Conservation (phyloP, 37 sponge, comb jelly and placozoan species). For the Ephydatia muelleri region DNA sequence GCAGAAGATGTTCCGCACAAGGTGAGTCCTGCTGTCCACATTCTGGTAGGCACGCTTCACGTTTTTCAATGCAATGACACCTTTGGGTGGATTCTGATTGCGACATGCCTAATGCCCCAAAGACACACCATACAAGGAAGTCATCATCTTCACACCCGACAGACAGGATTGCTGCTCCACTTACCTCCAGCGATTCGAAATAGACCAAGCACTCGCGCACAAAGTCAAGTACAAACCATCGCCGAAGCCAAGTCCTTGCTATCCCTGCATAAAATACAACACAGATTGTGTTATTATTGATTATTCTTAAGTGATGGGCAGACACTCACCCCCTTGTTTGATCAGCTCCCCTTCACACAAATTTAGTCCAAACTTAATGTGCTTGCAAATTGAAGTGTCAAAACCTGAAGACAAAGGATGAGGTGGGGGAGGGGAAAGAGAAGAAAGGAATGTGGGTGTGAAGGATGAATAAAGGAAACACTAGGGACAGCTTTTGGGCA, state of each 20-base stretch:
- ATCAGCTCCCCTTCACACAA: slow-evolving; percentile 64
- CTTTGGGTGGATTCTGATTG: slow-evolving; percentile 52
- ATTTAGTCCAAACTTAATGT: slow-evolving; percentile 36
- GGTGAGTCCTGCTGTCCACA: slow-evolving; percentile 48
- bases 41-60: slow-evolving; percentile 55
- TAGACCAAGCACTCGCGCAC: slow-evolving; percentile 69
- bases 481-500: neutral
- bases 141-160: too few relatives aligned
- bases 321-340: slow-evolving; percentile 81
- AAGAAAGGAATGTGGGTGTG: too few relatives aligned
- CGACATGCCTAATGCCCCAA: slow-evolving; percentile 35
- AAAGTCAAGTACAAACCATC: slow-evolving; percentile 92
- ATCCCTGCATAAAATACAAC: slow-evolving; percentile 41
- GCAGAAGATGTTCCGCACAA: slow-evolving; percentile 61
- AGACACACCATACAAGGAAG: neutral
- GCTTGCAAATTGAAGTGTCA: slow-evolving; percentile 55
- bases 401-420: slow-evolving; percentile 31
- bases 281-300: neutral
- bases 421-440: too few relatives aligned
- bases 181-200: slow-evolving; percentile 73
- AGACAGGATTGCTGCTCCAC: too few relatives aligned
- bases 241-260: slow-evolving; percentile 65
- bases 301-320: too few relatives aligned
- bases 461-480: neutral
- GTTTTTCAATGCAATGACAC: slow-evolving; percentile 65